Conservation (phyloP, 2,888 invertebrate species). For the Drosophila quasianomalipes region DNA sequence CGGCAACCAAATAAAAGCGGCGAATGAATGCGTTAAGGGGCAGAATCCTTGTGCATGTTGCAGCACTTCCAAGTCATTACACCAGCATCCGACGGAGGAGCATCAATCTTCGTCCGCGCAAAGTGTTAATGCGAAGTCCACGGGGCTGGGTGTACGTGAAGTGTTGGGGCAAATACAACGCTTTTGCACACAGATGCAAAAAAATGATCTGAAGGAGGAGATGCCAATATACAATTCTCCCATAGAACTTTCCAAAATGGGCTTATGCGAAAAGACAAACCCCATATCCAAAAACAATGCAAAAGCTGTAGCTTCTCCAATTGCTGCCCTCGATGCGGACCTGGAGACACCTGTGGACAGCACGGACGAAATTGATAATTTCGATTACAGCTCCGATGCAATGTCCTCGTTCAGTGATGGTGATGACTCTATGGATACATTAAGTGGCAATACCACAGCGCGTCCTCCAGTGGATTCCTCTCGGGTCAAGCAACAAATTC, state of each 20-base stretch:
- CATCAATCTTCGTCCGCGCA: conserved; percentile 64
- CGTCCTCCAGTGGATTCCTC: conserved; percentile 36
- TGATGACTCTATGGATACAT: conserved; percentile 47
- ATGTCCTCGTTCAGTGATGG: conserved; percentile 70
- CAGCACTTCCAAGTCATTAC: conserved; percentile 47
- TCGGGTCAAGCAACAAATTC: not conserved
- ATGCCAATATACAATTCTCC: conserved; percentile 36
- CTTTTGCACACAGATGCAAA: conserved; percentile 70
- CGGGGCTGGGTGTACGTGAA: conserved; percentile 76
- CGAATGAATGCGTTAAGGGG: conserved; percentile 30
- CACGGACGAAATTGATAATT: conserved; percentile 71
- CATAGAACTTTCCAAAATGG: conserved; percentile 18
- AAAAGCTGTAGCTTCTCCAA: not conserved
- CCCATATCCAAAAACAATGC: not conserved
- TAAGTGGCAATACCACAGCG: conserved; percentile 47
- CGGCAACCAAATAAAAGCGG: conserved; percentile 11
- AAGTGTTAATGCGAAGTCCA: conserved; percentile 74
- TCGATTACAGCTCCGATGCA: conserved; percentile 75
- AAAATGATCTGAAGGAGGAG: conserved; percentile 56
- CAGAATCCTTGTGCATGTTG: conserved; percentile 60
- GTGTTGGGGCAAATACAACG: conserved; percentile 80
- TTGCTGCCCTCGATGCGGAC: conserved; percentile 18
- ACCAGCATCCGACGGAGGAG: conserved; percentile 37
- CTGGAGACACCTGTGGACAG: conserved; percentile 57
- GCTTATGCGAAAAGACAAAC: conserved; percentile 17